Conservation (phyloP, 2,797 vertebrate species). For the Argyrosomus regius region DNA sequence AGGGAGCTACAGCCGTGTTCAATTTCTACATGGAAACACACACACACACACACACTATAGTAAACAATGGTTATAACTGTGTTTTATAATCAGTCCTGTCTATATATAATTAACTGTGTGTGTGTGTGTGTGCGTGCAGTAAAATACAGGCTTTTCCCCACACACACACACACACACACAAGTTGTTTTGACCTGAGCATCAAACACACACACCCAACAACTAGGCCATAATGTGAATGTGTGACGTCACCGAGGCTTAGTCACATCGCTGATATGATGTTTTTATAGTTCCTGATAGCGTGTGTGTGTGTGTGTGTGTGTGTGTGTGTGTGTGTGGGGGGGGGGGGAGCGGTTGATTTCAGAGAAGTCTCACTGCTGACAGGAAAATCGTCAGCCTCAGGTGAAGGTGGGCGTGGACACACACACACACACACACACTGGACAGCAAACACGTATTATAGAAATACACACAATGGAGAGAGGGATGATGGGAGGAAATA, state of each 20-base stretch:
- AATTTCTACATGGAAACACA: not conserved
- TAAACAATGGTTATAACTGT: conserved; percentile 39
- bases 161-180: not conserved
- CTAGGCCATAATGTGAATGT: conserved; percentile 5
- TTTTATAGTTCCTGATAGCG: conserved; percentile 43
- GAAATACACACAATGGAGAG: not conserved
- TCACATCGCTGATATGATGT: conserved; percentile 37
- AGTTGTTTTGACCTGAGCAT: conserved; percentile 1
- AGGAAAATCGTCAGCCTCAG: conserved; percentile 50
- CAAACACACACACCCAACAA: not conserved
- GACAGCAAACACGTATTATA: not conserved
- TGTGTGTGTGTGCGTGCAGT: not conserved
- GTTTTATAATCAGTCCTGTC: conserved; percentile 20
- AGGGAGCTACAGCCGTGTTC: not conserved
- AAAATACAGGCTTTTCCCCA: conserved; percentile 20
- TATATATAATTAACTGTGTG: conserved; percentile 29
- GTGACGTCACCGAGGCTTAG: conserved; percentile 1
- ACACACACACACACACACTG: not conserved
- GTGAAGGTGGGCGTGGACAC: conserved; percentile 49
- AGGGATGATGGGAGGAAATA: not conserved
- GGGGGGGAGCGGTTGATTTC: conserved; percentile 28
- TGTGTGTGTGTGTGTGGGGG: not conserved
- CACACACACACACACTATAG: not conserved
- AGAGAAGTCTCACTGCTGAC: conserved; percentile 40
- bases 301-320: conserved; percentile 3